These are phyloP conservation scores for Patella caerulea DNA, from an alignment of 2,888 invertebrate genomes.

Conservation along the genomic window DNA sequence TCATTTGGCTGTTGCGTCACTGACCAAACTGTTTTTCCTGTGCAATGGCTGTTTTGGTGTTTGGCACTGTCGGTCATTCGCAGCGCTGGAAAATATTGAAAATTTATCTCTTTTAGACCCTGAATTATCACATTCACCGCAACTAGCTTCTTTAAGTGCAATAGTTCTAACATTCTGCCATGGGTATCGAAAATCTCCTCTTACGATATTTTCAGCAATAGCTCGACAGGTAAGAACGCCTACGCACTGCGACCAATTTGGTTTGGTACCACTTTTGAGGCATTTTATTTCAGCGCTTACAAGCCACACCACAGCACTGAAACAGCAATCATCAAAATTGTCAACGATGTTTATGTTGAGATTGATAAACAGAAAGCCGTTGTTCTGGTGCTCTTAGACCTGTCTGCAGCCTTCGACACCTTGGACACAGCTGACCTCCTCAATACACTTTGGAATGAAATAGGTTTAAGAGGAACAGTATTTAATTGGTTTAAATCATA, in stretches of 20 bases:
- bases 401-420: too few relatives aligned
- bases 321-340: too few relatives aligned
- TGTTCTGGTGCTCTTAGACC: too few relatives aligned
- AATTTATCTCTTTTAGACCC: not conserved
- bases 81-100: not conserved
- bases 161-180: slow-evolving; percentile 1
- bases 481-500: too few relatives aligned
- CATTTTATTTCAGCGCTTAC: too few relatives aligned
- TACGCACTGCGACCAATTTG: not conserved
- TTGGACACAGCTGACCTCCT: too few relatives aligned
- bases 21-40: slow-evolving; percentile 5
- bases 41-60: not conserved
- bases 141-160: not conserved
- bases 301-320: too few relatives aligned
- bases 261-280: not conserved
- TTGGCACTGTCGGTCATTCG: not conserved
- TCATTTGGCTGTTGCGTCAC: not conserved
- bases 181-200: not conserved
- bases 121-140: not conserved
- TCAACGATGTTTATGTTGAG: too few relatives aligned
- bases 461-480: too few relatives aligned
- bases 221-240: slow-evolving; percentile 1
- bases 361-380: too few relatives aligned
- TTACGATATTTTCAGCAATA: not conserved
- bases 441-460: too few relatives aligned